Base-by-base conservation (phyloP, 2,113 vertebrate genomes). In the Hyaena hyaena region DNA sequence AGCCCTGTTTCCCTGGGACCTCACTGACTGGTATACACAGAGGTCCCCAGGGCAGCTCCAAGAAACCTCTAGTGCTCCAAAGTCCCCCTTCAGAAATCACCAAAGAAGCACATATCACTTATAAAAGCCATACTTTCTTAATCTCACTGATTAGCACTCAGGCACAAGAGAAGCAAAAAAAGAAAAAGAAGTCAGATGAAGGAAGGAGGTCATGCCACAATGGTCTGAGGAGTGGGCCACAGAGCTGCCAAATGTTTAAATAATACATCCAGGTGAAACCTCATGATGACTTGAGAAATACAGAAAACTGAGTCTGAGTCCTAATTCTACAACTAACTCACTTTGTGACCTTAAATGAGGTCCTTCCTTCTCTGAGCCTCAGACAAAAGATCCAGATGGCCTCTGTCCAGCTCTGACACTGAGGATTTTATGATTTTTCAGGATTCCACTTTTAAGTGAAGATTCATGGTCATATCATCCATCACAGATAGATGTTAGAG, bases 371-470 rank as follows among this genome's bases (percentile, higher is more conserved):
- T 92, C 83, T 96, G 35, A 74, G 73, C 8, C 68, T 91, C 92
- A 97, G 66, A 83, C 35, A 45, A n/a, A 90, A 48, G 31, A 93
- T 61, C n/a, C 87, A 97, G 74, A 82, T 12, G 45, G 74, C 21
- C 35, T 83, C 69, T 89, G 71, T 86, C 55, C 68, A 96, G 73
- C 33, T 94, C 31, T 77, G 58, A 84, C 1, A 12, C 21, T 82
- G 61, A 61, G 82, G n/a, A 93, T 89, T 95, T 96, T 96, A 90
- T 88, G 94, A 80, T 96, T 93, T 81, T 92, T 95, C 81, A 79
- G 15, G 48, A 93, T 93, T 93, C 50, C 74, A 94, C 68, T 83
- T 96, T 98, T 97, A 82, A 95, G 85, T 86, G 43, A 97, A 90
- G 85, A 92, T 95, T 97, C 85, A 90, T 66, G 88, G 61, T 89